Evolutionary conservation across 2,888 invertebrate genomes (phyloP).

Genomic region (Cheilosia grossa): DNA sequence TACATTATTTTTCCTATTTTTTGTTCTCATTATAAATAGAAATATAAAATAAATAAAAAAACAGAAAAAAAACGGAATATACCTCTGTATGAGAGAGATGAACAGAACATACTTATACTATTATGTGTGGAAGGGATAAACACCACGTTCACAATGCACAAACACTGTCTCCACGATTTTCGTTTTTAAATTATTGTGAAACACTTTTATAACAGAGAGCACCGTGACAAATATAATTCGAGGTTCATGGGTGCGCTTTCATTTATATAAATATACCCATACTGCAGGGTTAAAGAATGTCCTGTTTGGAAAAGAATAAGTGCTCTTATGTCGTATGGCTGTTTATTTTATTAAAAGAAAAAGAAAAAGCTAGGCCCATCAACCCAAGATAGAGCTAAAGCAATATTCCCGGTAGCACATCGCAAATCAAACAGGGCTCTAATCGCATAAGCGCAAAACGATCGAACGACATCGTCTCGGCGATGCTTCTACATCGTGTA

Average conservation of each 20-base stretch:
- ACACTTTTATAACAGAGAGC: conserved; percentile 41
- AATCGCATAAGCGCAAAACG: no score
- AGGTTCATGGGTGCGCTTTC: conserved; percentile 1
- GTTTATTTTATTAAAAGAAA: not conserved
- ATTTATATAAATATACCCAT: conserved; percentile 28
- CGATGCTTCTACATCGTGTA: no score
- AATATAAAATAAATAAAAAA: conserved; percentile 8
- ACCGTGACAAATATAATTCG: not conserved
- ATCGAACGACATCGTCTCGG: no score
- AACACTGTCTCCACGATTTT: conserved; percentile 47
- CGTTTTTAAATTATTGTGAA: conserved; percentile 48
- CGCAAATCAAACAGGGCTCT: no score
- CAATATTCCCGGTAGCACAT: no score
- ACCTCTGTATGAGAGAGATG: conserved; percentile 20
- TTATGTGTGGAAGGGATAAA: conserved; percentile 35
- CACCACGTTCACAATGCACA: conserved; percentile 42
- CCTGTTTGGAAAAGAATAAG: not conserved
- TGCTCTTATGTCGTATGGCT: not conserved
- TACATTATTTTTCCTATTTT: conserved; percentile 57
- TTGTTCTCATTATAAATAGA: conserved; percentile 46
- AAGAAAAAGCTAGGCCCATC: no score
- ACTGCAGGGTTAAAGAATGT: conserved; percentile 4
- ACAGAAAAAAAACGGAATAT: not conserved
- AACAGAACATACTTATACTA: not conserved
- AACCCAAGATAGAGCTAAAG: no score